Evolutionary conservation across 2,797 vertebrate species (phyloP), one percentile per base, ranked within the genome.

Genomic region (Rhinogobio ventralis): DNA sequence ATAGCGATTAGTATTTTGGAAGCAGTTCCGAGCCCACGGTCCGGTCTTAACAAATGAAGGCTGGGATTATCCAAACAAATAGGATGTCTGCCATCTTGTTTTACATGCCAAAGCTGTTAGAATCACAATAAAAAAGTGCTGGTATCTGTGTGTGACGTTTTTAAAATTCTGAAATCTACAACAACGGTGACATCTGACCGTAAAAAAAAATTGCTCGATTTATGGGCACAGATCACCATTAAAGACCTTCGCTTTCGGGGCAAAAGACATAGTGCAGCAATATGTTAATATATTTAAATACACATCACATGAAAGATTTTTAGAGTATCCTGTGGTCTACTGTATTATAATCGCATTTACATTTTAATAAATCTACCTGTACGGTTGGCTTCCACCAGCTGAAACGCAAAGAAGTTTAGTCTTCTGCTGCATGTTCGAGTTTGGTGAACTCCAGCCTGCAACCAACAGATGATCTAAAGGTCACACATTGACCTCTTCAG

Each of bases 1-100:
- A 95, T 93, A 91, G 91, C 93, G 94, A 95, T 96, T 95, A 96
- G 94, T 93, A 94, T 94, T 95, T 93, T 91, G 93, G 92, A 94
- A 93, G 93, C 93, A 94, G 92, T 94, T 94, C 93, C 91, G 88
- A 92, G 91, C 72, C 81, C 85, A 89, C 85, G 76, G 72, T 91
- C 91, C 89, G 92, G 91, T 92, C 78, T 85, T 86, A 90, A 88
- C 83, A 87, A 89, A 90, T 89, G 86, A 81, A 84, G 80, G 67
- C 77, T 72, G 36, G 80, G 72, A 89, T 77, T 81, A 85, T 86
- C 78, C 62, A 71, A 83, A 82, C 89, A 88, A 90, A 90, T 88
- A 89, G 82, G 77, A 82, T 33, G 85, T 85, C 85, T 85, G 83
- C 85, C 60, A 77, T 86, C 75, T 83, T 81, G 80, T 83, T 87